These are phyloP conservation scores for Buphagus erythrorhynchus DNA, from an alignment of 2,797 vertebrate species.

Conservation along the genomic window DNA sequence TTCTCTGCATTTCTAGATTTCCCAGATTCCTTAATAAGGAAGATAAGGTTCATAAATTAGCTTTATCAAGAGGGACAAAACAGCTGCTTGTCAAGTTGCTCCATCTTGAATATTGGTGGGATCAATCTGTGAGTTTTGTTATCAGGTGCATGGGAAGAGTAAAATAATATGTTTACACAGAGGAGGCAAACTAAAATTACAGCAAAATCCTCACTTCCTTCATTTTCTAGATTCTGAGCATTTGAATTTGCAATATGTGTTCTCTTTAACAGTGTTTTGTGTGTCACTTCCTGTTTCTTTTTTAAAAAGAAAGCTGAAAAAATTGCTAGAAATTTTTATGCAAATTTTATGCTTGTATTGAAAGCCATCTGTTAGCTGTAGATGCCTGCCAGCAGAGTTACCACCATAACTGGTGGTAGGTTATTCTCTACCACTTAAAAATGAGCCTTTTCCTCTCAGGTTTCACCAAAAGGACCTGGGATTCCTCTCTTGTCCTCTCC, in stretches of 20 bases:
- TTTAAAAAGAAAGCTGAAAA: conserved; percentile 11
- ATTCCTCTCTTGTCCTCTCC: background rate
- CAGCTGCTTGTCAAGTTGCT: background rate
- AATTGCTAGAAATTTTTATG: background rate
- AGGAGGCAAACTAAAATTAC: background rate
- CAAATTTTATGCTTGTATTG: background rate
- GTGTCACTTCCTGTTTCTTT: background rate
- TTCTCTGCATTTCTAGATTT: background rate
- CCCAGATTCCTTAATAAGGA: background rate
- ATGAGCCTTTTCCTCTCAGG: background rate
- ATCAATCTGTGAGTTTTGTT: background rate
- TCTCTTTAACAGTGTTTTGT: background rate
- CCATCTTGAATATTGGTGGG: background rate
- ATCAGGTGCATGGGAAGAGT: background rate
- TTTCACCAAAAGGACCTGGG: background rate
- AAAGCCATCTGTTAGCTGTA: background rate
- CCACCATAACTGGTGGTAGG: background rate
- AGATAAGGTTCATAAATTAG: background rate
- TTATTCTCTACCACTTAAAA: background rate
- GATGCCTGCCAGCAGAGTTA: background rate
- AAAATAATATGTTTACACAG: background rate
- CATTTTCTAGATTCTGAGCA: background rate
- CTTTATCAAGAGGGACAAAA: background rate
- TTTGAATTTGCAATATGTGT: background rate
- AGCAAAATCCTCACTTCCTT: background rate